Evolutionary conservation across 1,140 invertebrate genomes (phyloP).

Genomic region (Atta cephalotes): DNA sequence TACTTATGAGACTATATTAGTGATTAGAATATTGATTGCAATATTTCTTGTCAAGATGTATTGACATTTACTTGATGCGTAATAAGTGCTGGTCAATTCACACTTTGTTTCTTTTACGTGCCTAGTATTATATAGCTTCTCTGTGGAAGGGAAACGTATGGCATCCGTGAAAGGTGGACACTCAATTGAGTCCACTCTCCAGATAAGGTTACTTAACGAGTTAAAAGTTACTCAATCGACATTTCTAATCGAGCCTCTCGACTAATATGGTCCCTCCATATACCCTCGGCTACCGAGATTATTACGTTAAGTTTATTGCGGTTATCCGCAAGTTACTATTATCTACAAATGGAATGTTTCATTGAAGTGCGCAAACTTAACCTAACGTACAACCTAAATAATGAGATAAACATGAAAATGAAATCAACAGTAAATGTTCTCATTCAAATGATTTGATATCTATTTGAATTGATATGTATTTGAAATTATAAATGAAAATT

Average conservation of each 20-base stretch:
- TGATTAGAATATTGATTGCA: background rate
- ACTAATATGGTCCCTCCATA: background rate
- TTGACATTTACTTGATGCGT: background rate
- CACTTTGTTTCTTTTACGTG: background rate
- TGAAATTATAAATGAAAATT: background rate
- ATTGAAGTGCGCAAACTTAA: constrained; percentile 11
- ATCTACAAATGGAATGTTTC: constrained; percentile 27
- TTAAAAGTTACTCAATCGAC: constrained; percentile 63
- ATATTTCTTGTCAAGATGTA: background rate
- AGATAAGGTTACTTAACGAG: constrained; percentile 66
- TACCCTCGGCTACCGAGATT: constrained; percentile 32
- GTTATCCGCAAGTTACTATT: background rate
- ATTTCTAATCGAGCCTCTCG: constrained; percentile 62
- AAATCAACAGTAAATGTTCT: background rate
- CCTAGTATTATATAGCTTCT: background rate
- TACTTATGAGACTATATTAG: background rate
- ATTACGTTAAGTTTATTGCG: constrained; percentile 1
- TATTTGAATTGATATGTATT: background rate
- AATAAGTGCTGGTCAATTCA: background rate
- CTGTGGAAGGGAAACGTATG: background rate
- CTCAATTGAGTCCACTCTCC: constrained; percentile 45
- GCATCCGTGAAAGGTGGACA: constrained; percentile 69
- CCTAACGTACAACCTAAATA: background rate
- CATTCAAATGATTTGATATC: background rate
- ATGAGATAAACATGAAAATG: background rate